Evolutionary conservation across 2,797 vertebrate genomes (phyloP).

Genomic region (Amblyraja radiata): DNA sequence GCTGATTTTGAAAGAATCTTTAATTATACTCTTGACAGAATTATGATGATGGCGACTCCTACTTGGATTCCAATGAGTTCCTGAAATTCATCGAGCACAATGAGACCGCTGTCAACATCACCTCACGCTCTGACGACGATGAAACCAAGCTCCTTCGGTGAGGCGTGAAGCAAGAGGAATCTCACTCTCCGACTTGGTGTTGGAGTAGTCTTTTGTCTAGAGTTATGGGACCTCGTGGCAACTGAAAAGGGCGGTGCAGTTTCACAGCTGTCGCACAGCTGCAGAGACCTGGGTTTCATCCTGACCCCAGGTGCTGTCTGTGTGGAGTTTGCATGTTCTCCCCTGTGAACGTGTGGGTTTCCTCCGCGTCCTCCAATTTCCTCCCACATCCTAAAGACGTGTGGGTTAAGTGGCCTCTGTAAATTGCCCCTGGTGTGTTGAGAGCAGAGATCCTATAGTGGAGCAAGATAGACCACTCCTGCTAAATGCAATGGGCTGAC

Average conservation of each 20-base stretch:
- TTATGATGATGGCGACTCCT: slow-evolving; percentile 83
- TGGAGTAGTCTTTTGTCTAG: neutral
- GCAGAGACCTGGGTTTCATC: too few relatives aligned
- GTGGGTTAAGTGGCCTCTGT: too few relatives aligned
- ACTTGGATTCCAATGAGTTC: slow-evolving; percentile 85
- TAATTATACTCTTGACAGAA: slow-evolving; percentile 54
- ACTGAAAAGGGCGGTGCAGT: neutral
- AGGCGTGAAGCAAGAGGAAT: slow-evolving; percentile 9
- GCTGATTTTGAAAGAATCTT: neutral
- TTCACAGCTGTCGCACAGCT: too few relatives aligned
- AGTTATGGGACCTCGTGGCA: neutral
- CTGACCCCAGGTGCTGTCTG: too few relatives aligned
- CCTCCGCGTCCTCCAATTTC: too few relatives aligned
- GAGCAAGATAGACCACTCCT: too few relatives aligned
- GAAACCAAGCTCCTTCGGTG: slow-evolving; percentile 92
- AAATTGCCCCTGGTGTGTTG: too few relatives aligned
- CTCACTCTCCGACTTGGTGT: neutral
- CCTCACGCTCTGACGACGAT: slow-evolving; percentile 82
- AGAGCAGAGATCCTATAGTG: too few relatives aligned
- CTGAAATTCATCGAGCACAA: slow-evolving; percentile 95
- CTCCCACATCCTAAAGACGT: too few relatives aligned
- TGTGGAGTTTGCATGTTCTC: too few relatives aligned
- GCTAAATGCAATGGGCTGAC: too few relatives aligned
- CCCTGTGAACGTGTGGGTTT: too few relatives aligned
- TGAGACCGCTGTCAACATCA: slow-evolving; percentile 79